These are phyloP conservation scores for Hemiprocne comata DNA, from an alignment of 2,113 vertebrate genomes.

Conservation along the genomic window DNA sequence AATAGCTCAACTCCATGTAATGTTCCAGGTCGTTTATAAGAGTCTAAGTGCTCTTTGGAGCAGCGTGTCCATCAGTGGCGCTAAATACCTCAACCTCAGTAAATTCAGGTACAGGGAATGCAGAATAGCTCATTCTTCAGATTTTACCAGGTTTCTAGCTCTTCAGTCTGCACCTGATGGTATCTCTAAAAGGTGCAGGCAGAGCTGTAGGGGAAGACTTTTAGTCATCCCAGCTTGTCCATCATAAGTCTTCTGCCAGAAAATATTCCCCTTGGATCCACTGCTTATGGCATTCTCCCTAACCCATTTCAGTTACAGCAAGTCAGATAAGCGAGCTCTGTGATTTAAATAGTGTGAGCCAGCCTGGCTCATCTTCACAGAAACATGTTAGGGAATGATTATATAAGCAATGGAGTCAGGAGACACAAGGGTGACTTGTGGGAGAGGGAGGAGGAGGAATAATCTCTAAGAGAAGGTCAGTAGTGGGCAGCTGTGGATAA, in stretches of 20 bases:
- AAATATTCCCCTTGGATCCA: neutral
- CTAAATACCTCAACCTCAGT: neutral
- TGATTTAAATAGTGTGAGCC: neutral
- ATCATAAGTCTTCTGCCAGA: neutral
- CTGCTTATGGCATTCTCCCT: neutral
- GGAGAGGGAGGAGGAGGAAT: neutral
- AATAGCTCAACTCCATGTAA: neutral
- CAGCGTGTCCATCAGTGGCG: neutral
- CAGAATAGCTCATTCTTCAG: neutral
- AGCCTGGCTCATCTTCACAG: neutral
- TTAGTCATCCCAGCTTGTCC: neutral
- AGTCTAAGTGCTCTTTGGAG: neutral
- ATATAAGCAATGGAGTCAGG: neutral
- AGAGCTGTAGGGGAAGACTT: neutral
- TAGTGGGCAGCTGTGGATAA: neutral
- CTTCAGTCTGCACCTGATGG: neutral
- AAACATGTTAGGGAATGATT: neutral
- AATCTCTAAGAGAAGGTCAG: neutral
- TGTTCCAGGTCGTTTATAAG: neutral
- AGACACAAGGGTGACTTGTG: neutral
- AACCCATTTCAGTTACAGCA: neutral
- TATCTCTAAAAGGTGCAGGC: neutral
- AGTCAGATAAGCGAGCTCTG: neutral
- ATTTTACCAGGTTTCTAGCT: neutral
- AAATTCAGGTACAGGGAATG: neutral